A percentile compares a stretch with the other conserved stretches of the same genome.
phyloP scores from a whole-genome alignment of 2,888 invertebrate species.

The Gonocerus acuteangulatus region DNA sequence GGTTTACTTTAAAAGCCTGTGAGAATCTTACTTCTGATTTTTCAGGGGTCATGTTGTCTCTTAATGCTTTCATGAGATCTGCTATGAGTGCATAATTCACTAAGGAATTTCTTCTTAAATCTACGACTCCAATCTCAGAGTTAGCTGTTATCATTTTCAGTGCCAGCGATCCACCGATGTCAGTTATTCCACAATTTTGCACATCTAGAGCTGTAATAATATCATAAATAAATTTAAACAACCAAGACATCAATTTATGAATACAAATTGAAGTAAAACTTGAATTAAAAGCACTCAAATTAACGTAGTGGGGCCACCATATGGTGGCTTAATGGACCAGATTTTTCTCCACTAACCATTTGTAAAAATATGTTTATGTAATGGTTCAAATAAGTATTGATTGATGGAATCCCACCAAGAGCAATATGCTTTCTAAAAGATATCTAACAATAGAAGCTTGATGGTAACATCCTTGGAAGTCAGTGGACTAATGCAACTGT shows the following conservation, averaged over 20 bases:
- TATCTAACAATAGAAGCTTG: too few relatives aligned
- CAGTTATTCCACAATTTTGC: conserved; percentile 65
- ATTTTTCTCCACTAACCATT: too few relatives aligned
- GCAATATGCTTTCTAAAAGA: too few relatives aligned
- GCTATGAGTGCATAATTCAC: conserved; percentile 19
- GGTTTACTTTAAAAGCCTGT: too few relatives aligned
- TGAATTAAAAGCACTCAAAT: not conserved
- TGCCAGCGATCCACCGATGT: conserved; percentile 51
- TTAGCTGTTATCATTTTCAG: conserved; percentile 50
- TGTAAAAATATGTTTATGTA: too few relatives aligned
- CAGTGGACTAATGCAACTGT: too few relatives aligned
- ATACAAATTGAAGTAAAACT: not conserved
- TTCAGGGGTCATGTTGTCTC: conserved; percentile 1
- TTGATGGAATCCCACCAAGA: too few relatives aligned
- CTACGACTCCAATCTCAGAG: conserved; percentile 41
- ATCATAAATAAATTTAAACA: conserved; percentile 2
- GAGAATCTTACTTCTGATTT: conserved; percentile 5
- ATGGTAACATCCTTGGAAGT: too few relatives aligned
- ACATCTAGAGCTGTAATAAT: conserved; percentile 55
- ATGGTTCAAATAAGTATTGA: too few relatives aligned
- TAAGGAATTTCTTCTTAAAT: conserved; percentile 54
- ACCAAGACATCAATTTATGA: not conserved
- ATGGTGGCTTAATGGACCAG: too few relatives aligned
- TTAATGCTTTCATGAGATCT: conserved; percentile 17
- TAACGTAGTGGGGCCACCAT: too few relatives aligned